These are phyloP conservation scores for Apostichopus japonicus DNA, from an alignment of 35 echinoderm and acorn worm species.

Conservation along the genomic window DNA sequence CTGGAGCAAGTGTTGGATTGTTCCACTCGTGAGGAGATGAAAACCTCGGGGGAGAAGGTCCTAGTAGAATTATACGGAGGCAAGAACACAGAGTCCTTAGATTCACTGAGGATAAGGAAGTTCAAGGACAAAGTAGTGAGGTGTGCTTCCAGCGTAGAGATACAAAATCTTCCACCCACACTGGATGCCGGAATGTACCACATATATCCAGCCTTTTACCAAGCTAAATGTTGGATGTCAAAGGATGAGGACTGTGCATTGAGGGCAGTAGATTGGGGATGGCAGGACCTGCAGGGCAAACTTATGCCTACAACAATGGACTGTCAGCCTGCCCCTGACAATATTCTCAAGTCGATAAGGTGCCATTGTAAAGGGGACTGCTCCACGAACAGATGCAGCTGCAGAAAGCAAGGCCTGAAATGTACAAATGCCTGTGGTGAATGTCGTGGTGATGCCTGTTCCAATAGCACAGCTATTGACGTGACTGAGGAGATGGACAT, in stretches of 20 bases:
- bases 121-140: not conserved
- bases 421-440: constrained; percentile 56
- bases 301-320: not conserved
- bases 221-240: constrained; percentile 22
- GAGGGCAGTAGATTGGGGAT: not conserved
- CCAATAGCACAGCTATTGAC: constrained; percentile 11
- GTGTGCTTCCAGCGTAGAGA: not conserved
- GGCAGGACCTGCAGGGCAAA: not conserved
- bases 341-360: constrained; percentile 15
- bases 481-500: not conserved
- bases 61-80: not conserved
- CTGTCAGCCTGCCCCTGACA: constrained; percentile 1
- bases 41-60: not conserved
- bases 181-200: not conserved
- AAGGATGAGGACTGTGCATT: not conserved
- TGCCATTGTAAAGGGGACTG: constrained; percentile 57
- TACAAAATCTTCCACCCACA: not conserved
- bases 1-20: not conserved
- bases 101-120: not conserved
- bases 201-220: not conserved
- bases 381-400: constrained; percentile 34
- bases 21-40: not conserved
- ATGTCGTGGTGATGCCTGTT: constrained; percentile 14
- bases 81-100: not conserved
- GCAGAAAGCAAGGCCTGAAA: constrained; percentile 52